These are phyloP conservation scores for Cephus cinctus DNA, from an alignment of 1,140 invertebrate species.

Conservation along the genomic window DNA sequence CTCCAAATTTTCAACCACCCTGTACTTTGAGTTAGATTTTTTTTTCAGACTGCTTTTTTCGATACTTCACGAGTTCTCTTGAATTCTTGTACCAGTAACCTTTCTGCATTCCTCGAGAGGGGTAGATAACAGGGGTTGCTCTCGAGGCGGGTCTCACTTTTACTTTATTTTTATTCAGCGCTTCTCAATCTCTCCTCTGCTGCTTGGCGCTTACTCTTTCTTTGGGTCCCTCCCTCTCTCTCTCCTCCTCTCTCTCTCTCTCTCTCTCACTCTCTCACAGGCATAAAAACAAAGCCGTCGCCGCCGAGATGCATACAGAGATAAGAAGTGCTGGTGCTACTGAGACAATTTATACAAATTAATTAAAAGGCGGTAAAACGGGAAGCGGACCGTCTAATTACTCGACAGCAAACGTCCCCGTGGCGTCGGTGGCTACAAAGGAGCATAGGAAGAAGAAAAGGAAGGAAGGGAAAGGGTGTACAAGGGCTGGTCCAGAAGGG, in stretches of 20 bases:
- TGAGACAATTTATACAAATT: slow-evolving; percentile 36
- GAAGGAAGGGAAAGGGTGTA: neutral
- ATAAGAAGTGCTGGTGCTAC: slow-evolving; percentile 4
- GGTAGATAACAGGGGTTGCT: too few species aligned
- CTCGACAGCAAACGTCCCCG: slow-evolving; percentile 16
- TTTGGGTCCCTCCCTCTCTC: neutral
- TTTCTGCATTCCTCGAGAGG: too few species aligned
- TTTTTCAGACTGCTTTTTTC: too few species aligned
- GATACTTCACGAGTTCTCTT: too few species aligned
- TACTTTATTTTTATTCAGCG: too few species aligned
- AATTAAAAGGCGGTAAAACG: slow-evolving; percentile 39
- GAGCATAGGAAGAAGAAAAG: neutral
- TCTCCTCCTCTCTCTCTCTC: neutral
- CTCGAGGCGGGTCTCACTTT: too few species aligned
- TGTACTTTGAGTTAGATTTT: too few species aligned
- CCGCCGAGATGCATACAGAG: slow-evolving; percentile 2
- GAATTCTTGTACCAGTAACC: too few species aligned
- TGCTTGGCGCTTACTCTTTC: neutral
- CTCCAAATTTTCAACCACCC: too few species aligned
- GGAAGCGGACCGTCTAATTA: slow-evolving; percentile 37
- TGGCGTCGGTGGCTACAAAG: slow-evolving; percentile 2
- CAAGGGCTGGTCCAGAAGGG: too few species aligned
- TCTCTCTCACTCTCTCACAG: too few species aligned
- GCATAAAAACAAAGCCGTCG: neutral
- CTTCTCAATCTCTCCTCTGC: too few species aligned